phyloP scores from a whole-genome alignment of 2,888 invertebrate species.

The Epirrita christyi region DNA sequence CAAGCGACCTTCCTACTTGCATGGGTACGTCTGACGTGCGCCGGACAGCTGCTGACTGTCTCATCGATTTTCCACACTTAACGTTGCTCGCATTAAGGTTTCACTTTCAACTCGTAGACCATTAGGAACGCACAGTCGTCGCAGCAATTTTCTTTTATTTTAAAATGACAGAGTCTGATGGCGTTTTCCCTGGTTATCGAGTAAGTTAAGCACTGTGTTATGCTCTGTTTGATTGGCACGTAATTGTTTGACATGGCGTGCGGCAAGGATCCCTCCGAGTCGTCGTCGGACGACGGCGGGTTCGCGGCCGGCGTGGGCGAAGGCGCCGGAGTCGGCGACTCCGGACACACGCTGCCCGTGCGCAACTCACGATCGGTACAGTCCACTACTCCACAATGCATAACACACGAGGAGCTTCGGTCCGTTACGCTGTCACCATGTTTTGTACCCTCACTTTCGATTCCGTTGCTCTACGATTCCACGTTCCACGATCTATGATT shows the following conservation, averaged over 20 bases:
- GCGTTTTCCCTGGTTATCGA: slow-evolving; percentile 46
- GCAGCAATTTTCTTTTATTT: slow-evolving; percentile 43
- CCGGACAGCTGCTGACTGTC: slow-evolving; percentile 58
- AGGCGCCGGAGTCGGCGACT: slow-evolving; percentile 64
- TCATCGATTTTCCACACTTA: slow-evolving; percentile 74
- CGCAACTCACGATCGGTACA: slow-evolving; percentile 82
- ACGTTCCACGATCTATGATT: slow-evolving; percentile 75
- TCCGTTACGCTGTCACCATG: slow-evolving; percentile 37
- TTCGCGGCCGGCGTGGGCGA: slow-evolving; percentile 74
- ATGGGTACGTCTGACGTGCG: slow-evolving; percentile 60
- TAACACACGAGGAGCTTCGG: slow-evolving; percentile 53
- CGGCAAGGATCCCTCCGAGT: slow-evolving; percentile 80
- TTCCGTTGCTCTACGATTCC: slow-evolving; percentile 75
- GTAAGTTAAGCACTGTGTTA: slow-evolving; percentile 61
- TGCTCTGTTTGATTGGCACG: slow-evolving; percentile 65
- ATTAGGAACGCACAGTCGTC: slow-evolving; percentile 55
- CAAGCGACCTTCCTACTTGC: slow-evolving; percentile 66
- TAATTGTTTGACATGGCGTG: slow-evolving; percentile 57
- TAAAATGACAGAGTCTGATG: slow-evolving; percentile 45
- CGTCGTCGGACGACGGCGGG: slow-evolving; percentile 83
- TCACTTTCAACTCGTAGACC: slow-evolving; percentile 69
- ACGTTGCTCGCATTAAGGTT: slow-evolving; percentile 61
- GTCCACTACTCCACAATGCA: slow-evolving; percentile 52
- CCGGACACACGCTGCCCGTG: slow-evolving; percentile 83
- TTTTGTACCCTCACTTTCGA: slow-evolving; percentile 57